Conservation (phyloP, 2,797 vertebrate genomes). For the Hoplostethus atlanticus region DNA sequence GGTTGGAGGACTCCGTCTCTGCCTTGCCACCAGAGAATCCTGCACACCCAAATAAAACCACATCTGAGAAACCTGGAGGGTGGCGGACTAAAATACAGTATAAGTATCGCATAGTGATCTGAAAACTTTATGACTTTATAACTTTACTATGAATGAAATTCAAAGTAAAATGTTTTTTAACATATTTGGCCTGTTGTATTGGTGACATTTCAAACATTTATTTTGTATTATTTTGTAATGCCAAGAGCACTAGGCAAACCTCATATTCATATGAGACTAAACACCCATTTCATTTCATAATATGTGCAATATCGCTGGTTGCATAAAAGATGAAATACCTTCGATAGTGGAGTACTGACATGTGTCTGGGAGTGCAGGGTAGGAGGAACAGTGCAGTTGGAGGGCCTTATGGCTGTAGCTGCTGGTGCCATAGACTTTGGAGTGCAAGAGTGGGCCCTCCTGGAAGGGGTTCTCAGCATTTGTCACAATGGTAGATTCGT, state of each 20-base stretch:
- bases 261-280: background rate
- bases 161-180: background rate
- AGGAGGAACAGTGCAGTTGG: constrained; percentile 88
- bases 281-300: background rate
- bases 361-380: constrained; percentile 84
- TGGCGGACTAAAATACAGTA: background rate
- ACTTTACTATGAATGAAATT: background rate
- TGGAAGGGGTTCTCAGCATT: constrained; percentile 80
- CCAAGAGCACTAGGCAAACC: background rate
- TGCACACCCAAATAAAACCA: constrained; percentile 66
- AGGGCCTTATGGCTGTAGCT: constrained; percentile 87
- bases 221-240: background rate
- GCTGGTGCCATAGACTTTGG: constrained; percentile 86
- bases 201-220: no score
- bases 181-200: background rate
- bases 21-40: constrained; percentile 85
- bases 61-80: constrained; percentile 20
- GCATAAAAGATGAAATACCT: constrained; percentile 81
- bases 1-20: constrained; percentile 80
- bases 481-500: constrained; percentile 69
- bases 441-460: constrained; percentile 79
- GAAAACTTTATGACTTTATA: background rate
- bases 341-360: constrained; percentile 89
- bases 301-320: background rate
- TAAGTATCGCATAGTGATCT: background rate